phyloP scores from a whole-genome alignment of 2,888 invertebrate species.

The Drosophila pseudotalamancana region DNA sequence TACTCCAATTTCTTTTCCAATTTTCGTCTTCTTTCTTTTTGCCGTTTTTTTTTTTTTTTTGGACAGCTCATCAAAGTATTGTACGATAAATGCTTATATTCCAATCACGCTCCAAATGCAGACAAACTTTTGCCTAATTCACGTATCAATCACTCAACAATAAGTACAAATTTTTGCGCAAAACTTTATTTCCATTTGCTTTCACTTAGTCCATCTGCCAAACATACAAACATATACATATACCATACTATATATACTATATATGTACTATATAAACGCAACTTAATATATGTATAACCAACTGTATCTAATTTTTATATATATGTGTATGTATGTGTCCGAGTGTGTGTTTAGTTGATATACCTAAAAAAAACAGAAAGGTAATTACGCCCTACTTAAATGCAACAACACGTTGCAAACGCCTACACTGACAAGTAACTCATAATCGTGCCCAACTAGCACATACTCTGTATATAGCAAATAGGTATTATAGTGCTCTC shows the following conservation, averaged over 20 bases:
- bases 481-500: background rate
- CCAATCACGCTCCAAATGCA: constrained; percentile 48
- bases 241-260: too few species aligned
- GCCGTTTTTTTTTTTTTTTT: constrained; percentile 9
- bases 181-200: constrained; percentile 54
- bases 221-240: constrained; percentile 18
- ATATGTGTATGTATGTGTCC: constrained; percentile 18
- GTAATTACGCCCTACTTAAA: constrained; percentile 18
- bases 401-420: constrained; percentile 29
- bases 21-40: background rate
- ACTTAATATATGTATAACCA: constrained; percentile 12
- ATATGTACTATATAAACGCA: constrained; percentile 1
- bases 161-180: constrained; percentile 49
- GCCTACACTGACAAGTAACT: constrained; percentile 20
- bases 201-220: constrained; percentile 38
- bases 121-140: constrained; percentile 52
- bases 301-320: constrained; percentile 19
- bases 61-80: constrained; percentile 42
- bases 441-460: background rate
- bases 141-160: constrained; percentile 60
- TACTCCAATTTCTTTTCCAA: background rate
- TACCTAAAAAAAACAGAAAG: constrained; percentile 1
- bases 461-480: background rate
- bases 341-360: constrained; percentile 18
- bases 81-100: constrained; percentile 33